Evolutionary conservation across 2,797 vertebrate genomes (phyloP).

Genomic region (Limnodromus scolopaceus): DNA sequence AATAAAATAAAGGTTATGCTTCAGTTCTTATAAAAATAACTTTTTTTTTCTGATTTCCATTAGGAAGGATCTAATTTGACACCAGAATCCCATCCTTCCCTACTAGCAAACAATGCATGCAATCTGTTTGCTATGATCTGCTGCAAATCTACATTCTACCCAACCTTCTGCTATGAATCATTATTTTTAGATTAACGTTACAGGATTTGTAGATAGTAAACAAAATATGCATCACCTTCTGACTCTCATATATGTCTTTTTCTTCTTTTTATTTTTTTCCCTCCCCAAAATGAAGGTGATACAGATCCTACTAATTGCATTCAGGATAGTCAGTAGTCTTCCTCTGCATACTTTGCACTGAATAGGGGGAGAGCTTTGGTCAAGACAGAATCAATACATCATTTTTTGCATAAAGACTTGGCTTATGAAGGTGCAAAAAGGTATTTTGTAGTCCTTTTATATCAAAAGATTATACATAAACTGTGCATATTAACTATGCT

Average conservation of each 20-base stretch:
- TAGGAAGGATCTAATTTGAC: not conserved
- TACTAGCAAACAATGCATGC: not conserved
- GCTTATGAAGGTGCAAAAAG: not conserved
- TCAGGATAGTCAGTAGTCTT: not conserved
- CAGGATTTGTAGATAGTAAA: not conserved
- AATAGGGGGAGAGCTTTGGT: not conserved
- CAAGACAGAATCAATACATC: not conserved
- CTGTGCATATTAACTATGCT: not conserved
- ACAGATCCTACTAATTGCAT: not conserved
- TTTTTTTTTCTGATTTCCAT: not conserved
- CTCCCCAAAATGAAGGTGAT: not conserved
- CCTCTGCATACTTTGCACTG: not conserved
- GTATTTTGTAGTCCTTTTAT: not conserved
- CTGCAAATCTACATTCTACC: not conserved
- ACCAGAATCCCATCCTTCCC: not conserved
- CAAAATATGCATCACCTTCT: not conserved
- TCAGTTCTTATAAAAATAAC: not conserved
- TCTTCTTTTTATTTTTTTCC: rapidly evolving
- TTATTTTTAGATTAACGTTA: not conserved
- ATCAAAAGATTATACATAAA: not conserved
- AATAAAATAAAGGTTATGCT: not conserved
- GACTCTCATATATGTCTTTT: not conserved
- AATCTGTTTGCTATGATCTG: not conserved
- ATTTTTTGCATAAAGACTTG: not conserved
- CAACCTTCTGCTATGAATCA: not conserved